Conservation (phyloP, 2,888 invertebrate species). For the Proisotoma minuta region DNA sequence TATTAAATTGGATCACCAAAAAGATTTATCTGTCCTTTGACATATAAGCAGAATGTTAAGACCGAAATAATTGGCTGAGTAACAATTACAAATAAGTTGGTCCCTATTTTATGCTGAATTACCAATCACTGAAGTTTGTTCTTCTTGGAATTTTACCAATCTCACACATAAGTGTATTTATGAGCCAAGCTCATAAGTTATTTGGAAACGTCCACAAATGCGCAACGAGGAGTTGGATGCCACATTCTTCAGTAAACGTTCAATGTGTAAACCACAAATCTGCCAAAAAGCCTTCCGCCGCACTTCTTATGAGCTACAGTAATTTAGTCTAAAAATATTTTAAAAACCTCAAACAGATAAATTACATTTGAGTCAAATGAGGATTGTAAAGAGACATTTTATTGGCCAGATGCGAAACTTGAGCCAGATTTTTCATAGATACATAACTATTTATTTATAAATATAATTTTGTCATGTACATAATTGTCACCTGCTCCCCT, state of each 20-base stretch:
- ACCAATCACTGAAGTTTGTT: no score
- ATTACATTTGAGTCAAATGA: background rate
- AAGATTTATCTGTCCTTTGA: no score
- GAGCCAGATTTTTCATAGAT: background rate
- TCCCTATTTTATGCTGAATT: no score
- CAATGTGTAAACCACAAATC: constrained; percentile 8
- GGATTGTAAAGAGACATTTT: background rate
- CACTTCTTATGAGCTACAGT: background rate
- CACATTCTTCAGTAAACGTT: no score
- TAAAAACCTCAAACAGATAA: background rate
- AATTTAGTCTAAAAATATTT: constrained; percentile 12
- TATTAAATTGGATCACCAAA: no score
- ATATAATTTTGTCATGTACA: background rate
- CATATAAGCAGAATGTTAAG: no score
- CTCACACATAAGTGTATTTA: no score
- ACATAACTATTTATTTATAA: background rate
- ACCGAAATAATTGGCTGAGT: constrained; percentile 6
- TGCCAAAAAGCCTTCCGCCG: background rate
- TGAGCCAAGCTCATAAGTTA: no score
- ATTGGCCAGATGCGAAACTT: background rate
- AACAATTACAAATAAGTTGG: constrained; percentile 12
- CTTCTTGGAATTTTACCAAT: no score
- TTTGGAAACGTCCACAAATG: no score
- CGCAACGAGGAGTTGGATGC: no score
- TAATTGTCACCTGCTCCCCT: background rate